Base-by-base conservation (phyloP, 2,888 invertebrate species). In the Epiperipatus broadwayi region DNA sequence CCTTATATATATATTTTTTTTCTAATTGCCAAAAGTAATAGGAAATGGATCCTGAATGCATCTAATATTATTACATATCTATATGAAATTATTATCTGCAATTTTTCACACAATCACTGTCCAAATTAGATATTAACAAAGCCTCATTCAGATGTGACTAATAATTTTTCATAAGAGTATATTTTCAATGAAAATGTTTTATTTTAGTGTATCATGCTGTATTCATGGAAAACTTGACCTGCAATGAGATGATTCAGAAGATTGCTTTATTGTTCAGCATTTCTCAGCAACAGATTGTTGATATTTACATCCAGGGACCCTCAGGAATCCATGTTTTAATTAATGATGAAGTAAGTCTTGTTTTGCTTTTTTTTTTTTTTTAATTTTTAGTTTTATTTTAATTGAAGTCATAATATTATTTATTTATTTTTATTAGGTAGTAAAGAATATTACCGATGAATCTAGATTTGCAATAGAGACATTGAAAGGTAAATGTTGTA, bases 301-400 rank as follows among this genome's bases (percentile, higher is more conserved):
- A 72, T 21, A 68, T 85, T 5, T 73, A 75, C 46, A 68, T 83
- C 35, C 73, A 72, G 49, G 87, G 85, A 0, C 85, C 87, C 0
- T 73, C 75, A 48, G 78, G 78, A 12, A 78, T 87, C 5, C 75
- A 78, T 48, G 75, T 89, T 1, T 68, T 77, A 25, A 68, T 89
- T 18, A 81, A 76, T 22, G 80, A 85, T 56, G 84, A 85, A 50
- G 71, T 85, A 42, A 40, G 35, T 29, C 20, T 12, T 15, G n/a
- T 10, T 16, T 29, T 38, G 21, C 21, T 37, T 30, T n/a, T n/a
- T n/a, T n/a, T n/a, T n/a, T n/a, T n/a, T n/a, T n/a, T 42, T 21
- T 25, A 15, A 34, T 8, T 30, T 30, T 30, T 8, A 7, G 12
- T 7, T 10, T 30, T 30, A 30, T 30, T 7, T 12, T 12, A 10